Percentiles rank a stretch among this genome's conserved stretches.
Conservation (phyloP, 2,888 invertebrate genomes). For the Miltochrista miniata region DNA sequence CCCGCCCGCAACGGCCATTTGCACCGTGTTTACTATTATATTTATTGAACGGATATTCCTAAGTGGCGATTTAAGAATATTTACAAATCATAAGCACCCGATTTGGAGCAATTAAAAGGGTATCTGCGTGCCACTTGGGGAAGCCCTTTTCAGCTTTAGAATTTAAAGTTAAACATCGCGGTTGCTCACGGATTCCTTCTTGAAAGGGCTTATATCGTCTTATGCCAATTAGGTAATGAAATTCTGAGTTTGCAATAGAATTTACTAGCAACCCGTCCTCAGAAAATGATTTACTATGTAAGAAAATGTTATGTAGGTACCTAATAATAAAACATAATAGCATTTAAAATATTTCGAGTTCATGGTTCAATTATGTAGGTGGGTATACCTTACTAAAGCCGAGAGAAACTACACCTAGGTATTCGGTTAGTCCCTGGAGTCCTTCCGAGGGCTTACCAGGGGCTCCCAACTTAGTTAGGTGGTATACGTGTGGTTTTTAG, state of each 20-base stretch:
- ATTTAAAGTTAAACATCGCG: not conserved
- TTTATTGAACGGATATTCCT: conserved; percentile 80
- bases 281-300: not conserved
- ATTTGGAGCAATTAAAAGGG: conserved; percentile 56
- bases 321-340: too few species aligned
- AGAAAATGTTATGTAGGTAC: not conserved
- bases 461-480: too few species aligned
- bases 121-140: conserved; percentile 31
- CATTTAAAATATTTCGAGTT: too few species aligned
- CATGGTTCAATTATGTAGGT: too few species aligned
- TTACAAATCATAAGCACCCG: conserved; percentile 66
- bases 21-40: conserved; percentile 83
- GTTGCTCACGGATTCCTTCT: not conserved
- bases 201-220: conserved; percentile 5
- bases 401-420: too few species aligned
- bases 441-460: too few species aligned
- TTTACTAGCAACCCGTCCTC: conserved; percentile 9
- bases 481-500: too few species aligned
- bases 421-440: too few species aligned
- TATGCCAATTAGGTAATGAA: conserved; percentile 22
- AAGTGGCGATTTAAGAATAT: conserved; percentile 77
- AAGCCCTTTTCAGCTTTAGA: not conserved
- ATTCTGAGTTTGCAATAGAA: conserved; percentile 23
- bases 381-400: too few species aligned
- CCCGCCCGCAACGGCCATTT: conserved; percentile 78